Base-by-base conservation (phyloP, 2,797 vertebrate genomes). In the Tiaroga cobitis region DNA sequence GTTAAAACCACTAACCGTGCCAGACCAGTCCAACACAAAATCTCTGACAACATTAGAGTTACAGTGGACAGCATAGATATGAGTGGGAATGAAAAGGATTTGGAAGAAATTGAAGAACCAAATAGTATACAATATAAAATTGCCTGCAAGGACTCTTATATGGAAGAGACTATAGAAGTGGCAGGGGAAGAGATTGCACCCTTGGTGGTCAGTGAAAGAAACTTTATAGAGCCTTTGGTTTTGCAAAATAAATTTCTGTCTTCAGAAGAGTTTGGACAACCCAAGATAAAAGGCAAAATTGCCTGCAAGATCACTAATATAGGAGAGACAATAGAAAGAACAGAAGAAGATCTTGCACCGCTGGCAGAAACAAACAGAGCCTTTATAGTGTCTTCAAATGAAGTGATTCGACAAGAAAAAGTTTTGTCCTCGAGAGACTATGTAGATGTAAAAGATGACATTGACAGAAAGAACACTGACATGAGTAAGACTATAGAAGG, bases 1-100 rank as follows among this genome's bases (percentile, higher is more conserved):
- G 75, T 83, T 34, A 54, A 83, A 87, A 54, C 82, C 49, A 70
- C 32, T 88, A 85, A 87, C 10, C 18, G 73, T 84, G 69, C 8
- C 16, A 43, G 29, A 49, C 41, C 61, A 88, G 69, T 88, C 29
- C 34, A 74, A 51, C 32, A 86, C n/a, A 69, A 88, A 77, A n/a
- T 74, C 7, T 39, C 43, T 70, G 84, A 86, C n/a, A 61, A 46
- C 9, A 8, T 70, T 46, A 59, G 16, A 26, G 49, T 77, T 56
- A 46, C 78, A 54, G 80, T 84, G 37, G 5, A 89, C 80, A 80
- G 11, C 32, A 84, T 49, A 1, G 82, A 61, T 46, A 34, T 80
- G 16, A 61, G 34, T 37, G 37, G 46, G n/a, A 49, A 10, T 54
- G 34, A 54, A 81, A 43, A 56, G 2, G 37, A 46, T 37, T 13